These are phyloP conservation scores for Labrus mixtus DNA, from an alignment of 2,113 vertebrate genomes.

Conservation along the genomic window DNA sequence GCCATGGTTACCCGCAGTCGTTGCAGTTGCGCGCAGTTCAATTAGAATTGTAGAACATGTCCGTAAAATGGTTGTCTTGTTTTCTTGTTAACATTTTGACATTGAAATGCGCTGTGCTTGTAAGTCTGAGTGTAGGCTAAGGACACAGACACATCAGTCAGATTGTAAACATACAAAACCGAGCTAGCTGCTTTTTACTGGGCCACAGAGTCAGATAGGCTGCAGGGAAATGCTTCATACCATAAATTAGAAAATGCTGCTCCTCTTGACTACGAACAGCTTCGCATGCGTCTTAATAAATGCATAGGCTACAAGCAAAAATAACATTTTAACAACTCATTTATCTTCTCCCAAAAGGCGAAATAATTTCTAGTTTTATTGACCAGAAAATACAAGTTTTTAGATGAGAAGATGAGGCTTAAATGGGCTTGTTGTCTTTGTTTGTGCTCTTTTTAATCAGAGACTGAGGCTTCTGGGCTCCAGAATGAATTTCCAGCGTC, in stretches of 20 bases:
- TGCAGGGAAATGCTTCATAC: not conserved
- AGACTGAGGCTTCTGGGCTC: not conserved
- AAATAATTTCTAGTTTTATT: too few relatives aligned
- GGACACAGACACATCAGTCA: too few relatives aligned
- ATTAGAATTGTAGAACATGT: not conserved
- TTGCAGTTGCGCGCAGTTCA: not conserved
- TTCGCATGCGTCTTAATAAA: not conserved
- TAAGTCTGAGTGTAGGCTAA: too few relatives aligned
- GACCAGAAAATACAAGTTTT: too few relatives aligned
- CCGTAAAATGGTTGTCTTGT: too few relatives aligned
- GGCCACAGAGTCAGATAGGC: not conserved
- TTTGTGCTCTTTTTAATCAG: not conserved
- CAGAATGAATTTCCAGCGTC: not conserved
- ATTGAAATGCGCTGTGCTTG: not conserved
- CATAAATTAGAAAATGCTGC: not conserved
- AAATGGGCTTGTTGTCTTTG: too few relatives aligned
- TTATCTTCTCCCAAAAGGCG: not conserved
- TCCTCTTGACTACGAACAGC: not conserved
- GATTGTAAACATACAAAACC: not conserved
- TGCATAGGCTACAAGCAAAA: not conserved
- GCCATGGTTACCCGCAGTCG: constrained; percentile 44
- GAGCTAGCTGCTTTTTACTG: not conserved
- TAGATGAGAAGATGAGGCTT: too few relatives aligned
- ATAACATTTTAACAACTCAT: not conserved
- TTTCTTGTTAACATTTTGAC: not conserved